These are phyloP conservation scores for Cataglyphis cursor DNA, from an alignment of 2,888 invertebrate species.

Conservation along the genomic window DNA sequence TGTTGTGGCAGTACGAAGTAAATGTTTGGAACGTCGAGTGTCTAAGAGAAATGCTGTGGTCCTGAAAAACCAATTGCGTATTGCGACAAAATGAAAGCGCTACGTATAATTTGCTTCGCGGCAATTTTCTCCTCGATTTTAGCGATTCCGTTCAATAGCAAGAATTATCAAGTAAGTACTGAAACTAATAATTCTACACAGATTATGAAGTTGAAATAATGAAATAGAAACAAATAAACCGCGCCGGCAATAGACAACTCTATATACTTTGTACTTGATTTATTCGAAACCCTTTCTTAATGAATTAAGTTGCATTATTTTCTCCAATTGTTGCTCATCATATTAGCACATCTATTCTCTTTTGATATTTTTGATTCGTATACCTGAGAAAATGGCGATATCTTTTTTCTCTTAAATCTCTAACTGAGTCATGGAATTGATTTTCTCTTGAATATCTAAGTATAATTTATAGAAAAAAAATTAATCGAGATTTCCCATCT, in stretches of 20 bases:
- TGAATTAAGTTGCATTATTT: background rate
- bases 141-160: background rate
- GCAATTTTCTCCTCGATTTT: slow-evolving; percentile 38
- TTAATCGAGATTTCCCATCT: background rate
- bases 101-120: slow-evolving; percentile 56
- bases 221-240: background rate
- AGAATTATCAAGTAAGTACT: slow-evolving; percentile 61
- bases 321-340: background rate
- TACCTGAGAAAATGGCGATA: background rate
- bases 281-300: background rate
- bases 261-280: background rate
- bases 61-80: slow-evolving; percentile 1
- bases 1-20: background rate
- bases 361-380: background rate
- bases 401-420: background rate
- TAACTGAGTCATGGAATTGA: background rate
- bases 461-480: background rate
- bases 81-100: slow-evolving; percentile 63
- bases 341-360: background rate
- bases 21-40: background rate
- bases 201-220: background rate
- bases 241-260: no score
- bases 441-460: background rate
- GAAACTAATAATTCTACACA: background rate
- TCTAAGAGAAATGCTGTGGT: slow-evolving; percentile 22